Conservation (phyloP, 2,113 vertebrate genomes). For the Myiopsitta monachus region DNA sequence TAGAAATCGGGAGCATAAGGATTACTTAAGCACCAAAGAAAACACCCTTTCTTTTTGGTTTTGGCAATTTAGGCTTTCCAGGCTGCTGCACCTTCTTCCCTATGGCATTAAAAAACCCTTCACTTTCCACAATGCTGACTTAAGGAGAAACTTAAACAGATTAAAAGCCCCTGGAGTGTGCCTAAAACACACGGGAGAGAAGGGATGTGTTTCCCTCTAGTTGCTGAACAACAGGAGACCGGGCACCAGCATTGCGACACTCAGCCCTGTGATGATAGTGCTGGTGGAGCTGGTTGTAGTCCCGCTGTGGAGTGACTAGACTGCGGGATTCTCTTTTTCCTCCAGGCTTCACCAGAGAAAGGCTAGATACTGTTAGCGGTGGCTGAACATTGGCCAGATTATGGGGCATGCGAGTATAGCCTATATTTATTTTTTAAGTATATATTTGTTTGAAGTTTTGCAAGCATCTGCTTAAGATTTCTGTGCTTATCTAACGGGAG, state of each 20-base stretch:
- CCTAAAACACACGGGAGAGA: not conserved
- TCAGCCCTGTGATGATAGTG: not conserved
- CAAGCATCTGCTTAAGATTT: constrained; percentile 73
- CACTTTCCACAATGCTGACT: not conserved
- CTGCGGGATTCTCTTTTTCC: not conserved
- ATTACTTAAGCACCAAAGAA: not conserved
- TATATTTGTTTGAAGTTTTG: constrained; percentile 62
- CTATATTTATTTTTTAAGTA: constrained; percentile 39
- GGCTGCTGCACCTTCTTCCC: not conserved
- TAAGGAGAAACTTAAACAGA: not conserved
- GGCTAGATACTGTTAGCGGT: not conserved
- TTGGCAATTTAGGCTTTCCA: not conserved
- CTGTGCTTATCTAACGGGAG: constrained; percentile 66
- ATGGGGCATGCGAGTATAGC: constrained; percentile 53
- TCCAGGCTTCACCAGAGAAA: not conserved
- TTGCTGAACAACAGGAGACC: not conserved
- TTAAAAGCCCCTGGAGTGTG: not conserved
- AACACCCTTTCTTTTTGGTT: not conserved
- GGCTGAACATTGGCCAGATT: constrained; percentile 52
- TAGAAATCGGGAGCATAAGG: not conserved
- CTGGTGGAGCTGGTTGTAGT: not conserved
- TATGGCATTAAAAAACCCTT: constrained; percentile 6
- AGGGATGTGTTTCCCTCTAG: not conserved
- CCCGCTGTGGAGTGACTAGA: not conserved
- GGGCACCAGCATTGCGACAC: not conserved